Evolutionary conservation across 2,888 invertebrate genomes (phyloP).

Genomic region (Troilus luridus): DNA sequence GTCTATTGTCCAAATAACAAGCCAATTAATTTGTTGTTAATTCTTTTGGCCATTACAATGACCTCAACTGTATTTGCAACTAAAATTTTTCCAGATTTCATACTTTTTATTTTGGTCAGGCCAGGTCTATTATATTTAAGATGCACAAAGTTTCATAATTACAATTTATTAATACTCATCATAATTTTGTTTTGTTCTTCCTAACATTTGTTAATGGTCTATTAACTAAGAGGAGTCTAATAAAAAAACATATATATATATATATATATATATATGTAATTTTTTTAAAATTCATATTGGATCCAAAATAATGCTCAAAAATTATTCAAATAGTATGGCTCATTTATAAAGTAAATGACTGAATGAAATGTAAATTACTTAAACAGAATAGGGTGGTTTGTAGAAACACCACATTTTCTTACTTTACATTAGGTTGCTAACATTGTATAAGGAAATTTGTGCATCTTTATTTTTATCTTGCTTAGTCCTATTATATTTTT

Average conservation of each 20-base stretch:
- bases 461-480: conserved; percentile 17
- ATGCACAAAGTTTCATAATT: conserved; percentile 17
- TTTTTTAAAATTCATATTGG: background rate
- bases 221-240: too few species aligned
- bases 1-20: background rate
- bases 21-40: background rate
- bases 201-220: too few species aligned
- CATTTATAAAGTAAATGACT: background rate
- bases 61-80: background rate
- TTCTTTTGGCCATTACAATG: background rate
- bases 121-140: background rate
- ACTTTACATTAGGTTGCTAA: background rate
- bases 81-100: background rate
- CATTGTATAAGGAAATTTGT: conserved; percentile 1
- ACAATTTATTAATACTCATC: background rate
- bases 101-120: background rate
- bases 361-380: too few species aligned
- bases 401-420: background rate
- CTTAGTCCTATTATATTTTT: background rate
- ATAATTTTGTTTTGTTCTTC: background rate
- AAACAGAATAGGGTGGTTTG: background rate
- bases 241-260: too few species aligned
- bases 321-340: background rate
- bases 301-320: background rate
- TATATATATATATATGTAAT: too few species aligned